These are phyloP conservation scores for Neotoxoptera formosana DNA, from an alignment of 1,140 invertebrate genomes.

Conservation along the genomic window DNA sequence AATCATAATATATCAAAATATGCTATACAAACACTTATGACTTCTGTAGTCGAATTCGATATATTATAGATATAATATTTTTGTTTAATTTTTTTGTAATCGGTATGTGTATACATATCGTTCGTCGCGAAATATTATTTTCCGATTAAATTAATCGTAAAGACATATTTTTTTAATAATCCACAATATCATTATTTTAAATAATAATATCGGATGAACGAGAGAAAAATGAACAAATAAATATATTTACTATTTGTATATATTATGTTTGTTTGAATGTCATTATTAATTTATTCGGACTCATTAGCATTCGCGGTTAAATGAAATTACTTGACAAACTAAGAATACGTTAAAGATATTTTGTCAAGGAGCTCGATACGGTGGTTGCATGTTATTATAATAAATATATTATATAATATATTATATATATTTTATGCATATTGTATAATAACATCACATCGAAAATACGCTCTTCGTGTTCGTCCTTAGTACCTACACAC, in stretches of 20 bases:
- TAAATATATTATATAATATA: no score
- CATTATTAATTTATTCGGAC: neutral
- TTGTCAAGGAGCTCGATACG: neutral
- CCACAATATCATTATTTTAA: neutral
- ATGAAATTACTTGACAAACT: neutral
- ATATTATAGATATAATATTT: neutral
- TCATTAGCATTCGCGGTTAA: neutral
- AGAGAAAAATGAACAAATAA: neutral
- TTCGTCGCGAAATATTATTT: neutral
- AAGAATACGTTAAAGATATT: neutral
- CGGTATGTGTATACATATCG: neutral
- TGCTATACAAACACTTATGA: neutral
- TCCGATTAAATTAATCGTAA: neutral
- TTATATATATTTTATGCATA: no score
- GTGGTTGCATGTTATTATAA: neutral
- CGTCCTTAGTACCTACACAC: no score
- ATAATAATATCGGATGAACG: neutral
- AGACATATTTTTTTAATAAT: neutral
- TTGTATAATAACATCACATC: no score
- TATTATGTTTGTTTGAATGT: neutral
- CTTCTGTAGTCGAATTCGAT: neutral
- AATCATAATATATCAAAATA: neutral
- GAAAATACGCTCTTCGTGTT: no score
- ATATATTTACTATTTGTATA: neutral
- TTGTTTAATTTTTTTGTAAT: no score